These are phyloP conservation scores for Nomada flava DNA, from an alignment of 2,888 invertebrate genomes.

Conservation along the genomic window DNA sequence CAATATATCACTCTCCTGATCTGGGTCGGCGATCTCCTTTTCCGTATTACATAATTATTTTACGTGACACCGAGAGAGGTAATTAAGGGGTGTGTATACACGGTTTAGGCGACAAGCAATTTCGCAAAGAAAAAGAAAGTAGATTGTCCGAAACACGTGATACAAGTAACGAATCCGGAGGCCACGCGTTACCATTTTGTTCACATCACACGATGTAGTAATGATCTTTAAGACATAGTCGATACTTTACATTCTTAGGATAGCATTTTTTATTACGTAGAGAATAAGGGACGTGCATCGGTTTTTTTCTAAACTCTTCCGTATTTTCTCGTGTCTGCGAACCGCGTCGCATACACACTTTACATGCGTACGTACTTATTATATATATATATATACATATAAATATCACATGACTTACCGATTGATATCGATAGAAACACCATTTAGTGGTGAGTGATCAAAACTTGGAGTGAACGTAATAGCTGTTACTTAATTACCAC, in stretches of 20 bases:
- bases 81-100: background rate
- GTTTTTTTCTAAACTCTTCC: slow-evolving; percentile 51
- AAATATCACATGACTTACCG: slow-evolving; percentile 17
- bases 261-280: slow-evolving; percentile 56
- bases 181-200: slow-evolving; percentile 29
- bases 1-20: background rate
- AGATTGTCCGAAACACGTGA: background rate
- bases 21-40: slow-evolving; percentile 12
- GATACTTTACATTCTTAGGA: slow-evolving; percentile 49
- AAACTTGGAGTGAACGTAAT: slow-evolving; percentile 54
- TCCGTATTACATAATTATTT: slow-evolving; percentile 12
- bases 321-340: slow-evolving; percentile 37
- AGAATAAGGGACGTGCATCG: slow-evolving; percentile 45
- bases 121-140: background rate
- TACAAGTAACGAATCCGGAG: background rate
- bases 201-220: slow-evolving; percentile 1
- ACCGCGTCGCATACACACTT: slow-evolving; percentile 14
- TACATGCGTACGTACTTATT: background rate
- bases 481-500: slow-evolving; percentile 24
- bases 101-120: no score
- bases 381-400: slow-evolving; percentile 23
- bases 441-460: slow-evolving; percentile 55
- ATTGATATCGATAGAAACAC: slow-evolving; percentile 34
- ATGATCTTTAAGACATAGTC: slow-evolving; percentile 10
- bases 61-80: background rate